Conservation (phyloP, 2,888 invertebrate genomes). For the Crossocerus cetratus region DNA sequence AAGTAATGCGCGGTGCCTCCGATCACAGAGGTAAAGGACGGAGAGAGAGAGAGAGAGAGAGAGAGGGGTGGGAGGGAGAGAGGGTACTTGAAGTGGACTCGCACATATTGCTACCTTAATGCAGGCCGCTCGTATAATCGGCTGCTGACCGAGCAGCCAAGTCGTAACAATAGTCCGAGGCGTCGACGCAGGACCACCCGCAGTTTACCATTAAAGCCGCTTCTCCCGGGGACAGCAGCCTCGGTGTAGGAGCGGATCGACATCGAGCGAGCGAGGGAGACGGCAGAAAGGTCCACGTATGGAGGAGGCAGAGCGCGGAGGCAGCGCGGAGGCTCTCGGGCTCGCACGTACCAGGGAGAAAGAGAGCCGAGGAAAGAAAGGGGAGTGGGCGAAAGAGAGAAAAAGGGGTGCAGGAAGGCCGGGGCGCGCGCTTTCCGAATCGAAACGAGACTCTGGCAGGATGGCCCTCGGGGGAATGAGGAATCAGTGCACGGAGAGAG, state of each 20-base stretch:
- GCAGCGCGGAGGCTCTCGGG: too few species aligned
- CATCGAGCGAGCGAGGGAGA: conserved; percentile 16
- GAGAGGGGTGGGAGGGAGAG: too few species aligned
- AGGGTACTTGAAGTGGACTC: conserved; percentile 23
- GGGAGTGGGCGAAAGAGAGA: conserved; percentile 17
- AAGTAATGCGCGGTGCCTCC: conserved; percentile 16
- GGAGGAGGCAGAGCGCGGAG: not conserved
- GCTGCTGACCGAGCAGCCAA: conserved; percentile 56
- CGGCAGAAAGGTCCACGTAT: not conserved
- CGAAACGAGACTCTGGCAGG: not conserved
- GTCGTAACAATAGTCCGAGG: conserved; percentile 71
- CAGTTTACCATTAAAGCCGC: conserved; percentile 66
- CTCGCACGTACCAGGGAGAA: not conserved
- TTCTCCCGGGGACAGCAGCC: conserved; percentile 39
- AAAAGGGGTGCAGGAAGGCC: conserved; percentile 23
- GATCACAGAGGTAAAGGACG: not conserved
- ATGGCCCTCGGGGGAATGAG: conserved; percentile 38
- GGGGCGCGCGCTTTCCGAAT: not conserved
- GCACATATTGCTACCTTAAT: conserved; percentile 61
- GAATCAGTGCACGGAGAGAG: conserved; percentile 29
- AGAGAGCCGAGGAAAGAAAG: not conserved
- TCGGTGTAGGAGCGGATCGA: conserved; percentile 4
- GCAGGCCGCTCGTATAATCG: conserved; percentile 63
- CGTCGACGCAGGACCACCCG: conserved; percentile 69
- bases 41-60: too few species aligned